These are phyloP conservation scores for Microhierax caerulescens DNA, from an alignment of 2,797 vertebrate species.

Conservation along the genomic window DNA sequence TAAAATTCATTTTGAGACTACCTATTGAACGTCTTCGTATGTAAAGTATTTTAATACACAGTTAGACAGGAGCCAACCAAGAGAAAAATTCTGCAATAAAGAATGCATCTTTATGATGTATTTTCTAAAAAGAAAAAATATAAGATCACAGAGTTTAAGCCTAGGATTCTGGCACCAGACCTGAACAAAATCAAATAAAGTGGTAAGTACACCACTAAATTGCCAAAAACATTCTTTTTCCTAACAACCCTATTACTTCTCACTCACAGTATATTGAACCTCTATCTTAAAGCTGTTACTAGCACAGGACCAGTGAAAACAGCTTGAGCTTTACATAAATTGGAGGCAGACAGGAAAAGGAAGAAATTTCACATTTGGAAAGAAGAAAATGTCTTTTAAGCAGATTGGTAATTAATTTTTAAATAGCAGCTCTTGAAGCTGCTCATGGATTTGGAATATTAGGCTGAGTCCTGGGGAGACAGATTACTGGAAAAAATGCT, in stretches of 20 bases:
- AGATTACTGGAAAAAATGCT: conserved; percentile 36
- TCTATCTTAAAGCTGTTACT: background rate
- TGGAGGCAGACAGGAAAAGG: background rate
- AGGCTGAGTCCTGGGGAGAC: background rate
- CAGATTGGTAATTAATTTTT: conserved; percentile 52
- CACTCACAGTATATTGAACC: background rate
- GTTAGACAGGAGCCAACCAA: background rate
- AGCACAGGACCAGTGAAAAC: background rate
- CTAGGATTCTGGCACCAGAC: background rate
- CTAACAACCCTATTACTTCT: background rate
- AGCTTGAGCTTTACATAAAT: background rate
- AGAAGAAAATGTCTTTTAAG: background rate
- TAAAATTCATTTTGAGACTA: background rate
- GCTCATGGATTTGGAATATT: conserved; percentile 45
- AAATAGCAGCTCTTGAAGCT: conserved; percentile 39
- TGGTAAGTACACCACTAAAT: background rate
- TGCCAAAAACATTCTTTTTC: background rate
- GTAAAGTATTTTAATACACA: background rate
- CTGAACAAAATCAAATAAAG: background rate
- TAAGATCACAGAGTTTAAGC: background rate
- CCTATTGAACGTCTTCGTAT: background rate
- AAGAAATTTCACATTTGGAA: background rate
- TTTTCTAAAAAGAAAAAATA: background rate
- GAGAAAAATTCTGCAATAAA: background rate
- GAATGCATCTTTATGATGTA: background rate